Conservation (phyloP, 35 echinoderm and acorn worm species). For the Ophiothrix spiculata region DNA sequence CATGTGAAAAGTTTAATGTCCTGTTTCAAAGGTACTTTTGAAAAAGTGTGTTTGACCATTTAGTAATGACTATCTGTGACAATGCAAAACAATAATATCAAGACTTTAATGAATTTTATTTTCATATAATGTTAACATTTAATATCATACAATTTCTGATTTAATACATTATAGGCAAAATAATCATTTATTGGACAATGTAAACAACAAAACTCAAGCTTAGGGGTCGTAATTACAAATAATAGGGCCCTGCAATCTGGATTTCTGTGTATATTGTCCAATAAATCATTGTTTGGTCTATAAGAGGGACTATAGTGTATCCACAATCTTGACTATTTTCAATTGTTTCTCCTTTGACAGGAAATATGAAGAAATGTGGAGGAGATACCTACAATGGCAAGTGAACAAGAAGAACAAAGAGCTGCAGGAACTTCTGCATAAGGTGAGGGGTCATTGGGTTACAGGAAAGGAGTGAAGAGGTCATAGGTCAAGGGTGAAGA, state of each 20-base stretch:
- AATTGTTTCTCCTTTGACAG: not conserved
- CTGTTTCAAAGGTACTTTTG: no score
- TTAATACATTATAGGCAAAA: no score
- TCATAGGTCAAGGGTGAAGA: no score
- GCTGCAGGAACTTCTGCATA: conserved; percentile 7
- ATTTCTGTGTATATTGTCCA: not conserved
- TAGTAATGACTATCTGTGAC: no score
- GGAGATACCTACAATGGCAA: conserved; percentile 36
- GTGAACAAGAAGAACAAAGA: conserved; percentile 46
- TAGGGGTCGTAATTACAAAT: not conserved
- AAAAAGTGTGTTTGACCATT: no score
- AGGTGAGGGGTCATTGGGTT: conserved; percentile 11
- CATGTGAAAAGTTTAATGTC: no score
- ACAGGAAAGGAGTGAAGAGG: not conserved
- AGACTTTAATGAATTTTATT: no score
- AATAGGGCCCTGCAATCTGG: not conserved
- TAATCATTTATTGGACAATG: no score
- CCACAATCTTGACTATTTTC: not conserved
- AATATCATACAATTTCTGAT: no score
- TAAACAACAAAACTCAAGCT: no score
- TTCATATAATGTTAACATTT: no score
- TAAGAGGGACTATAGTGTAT: not conserved
- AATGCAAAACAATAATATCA: no score
- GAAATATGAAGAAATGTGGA: conserved; percentile 20
- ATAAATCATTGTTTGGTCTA: not conserved